Evolutionary conservation across 2,113 vertebrate genomes (phyloP).

Genomic region (Bubo blakistoni): DNA sequence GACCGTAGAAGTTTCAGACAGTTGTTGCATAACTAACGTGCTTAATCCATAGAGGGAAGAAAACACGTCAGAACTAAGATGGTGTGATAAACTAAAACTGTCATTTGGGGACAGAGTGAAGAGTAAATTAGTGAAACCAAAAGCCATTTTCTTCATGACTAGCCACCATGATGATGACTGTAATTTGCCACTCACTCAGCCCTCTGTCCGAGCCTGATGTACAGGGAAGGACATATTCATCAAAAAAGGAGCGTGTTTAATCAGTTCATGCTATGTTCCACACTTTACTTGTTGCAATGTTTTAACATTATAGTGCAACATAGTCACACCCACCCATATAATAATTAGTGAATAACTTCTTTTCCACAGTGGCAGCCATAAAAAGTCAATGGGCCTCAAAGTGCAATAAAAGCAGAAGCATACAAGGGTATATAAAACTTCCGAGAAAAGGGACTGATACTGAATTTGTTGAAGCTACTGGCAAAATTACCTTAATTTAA

Average conservation of each 20-base stretch:
- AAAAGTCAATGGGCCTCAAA: not conserved
- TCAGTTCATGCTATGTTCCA: not conserved
- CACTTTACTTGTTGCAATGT: not conserved
- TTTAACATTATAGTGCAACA: not conserved
- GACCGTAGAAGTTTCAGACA: not conserved
- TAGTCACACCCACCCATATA: not conserved
- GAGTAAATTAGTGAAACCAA: slow-evolving; percentile 49
- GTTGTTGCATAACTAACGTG: not conserved
- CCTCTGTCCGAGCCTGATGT: not conserved
- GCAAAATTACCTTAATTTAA: not conserved
- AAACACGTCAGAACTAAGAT: not conserved
- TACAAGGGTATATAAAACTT: not conserved
- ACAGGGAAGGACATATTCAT: slow-evolving; percentile 1
- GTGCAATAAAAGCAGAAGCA: not conserved
- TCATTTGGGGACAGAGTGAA: not conserved
- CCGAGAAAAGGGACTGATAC: not conserved
- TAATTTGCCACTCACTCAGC: not conserved
- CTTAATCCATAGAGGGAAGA: not conserved
- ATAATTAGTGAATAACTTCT: slow-evolving; percentile 18
- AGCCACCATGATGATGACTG: not conserved
- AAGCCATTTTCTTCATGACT: slow-evolving; percentile 53
- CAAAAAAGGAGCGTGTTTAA: not conserved
- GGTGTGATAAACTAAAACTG: not conserved
- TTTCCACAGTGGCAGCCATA: not conserved
- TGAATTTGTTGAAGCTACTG: not conserved